Evolutionary conservation across 2,113 vertebrate genomes (phyloP).

Genomic region (Catharus fuscescens): DNA sequence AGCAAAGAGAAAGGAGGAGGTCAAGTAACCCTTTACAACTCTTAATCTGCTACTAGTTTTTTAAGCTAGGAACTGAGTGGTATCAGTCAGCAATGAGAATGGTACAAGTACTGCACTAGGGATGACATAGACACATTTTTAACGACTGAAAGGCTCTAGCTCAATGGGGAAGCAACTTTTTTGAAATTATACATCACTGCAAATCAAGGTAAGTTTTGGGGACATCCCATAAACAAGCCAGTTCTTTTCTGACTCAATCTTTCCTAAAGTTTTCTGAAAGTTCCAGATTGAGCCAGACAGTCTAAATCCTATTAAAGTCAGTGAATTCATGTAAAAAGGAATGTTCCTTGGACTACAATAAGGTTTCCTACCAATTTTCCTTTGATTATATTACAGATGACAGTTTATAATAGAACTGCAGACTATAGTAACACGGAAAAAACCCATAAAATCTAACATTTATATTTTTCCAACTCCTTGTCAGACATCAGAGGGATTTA

Average conservation of each 20-base stretch:
- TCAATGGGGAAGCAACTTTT: background rate
- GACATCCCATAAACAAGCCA: background rate
- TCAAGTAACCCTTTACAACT: background rate
- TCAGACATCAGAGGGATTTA: constrained; percentile 72
- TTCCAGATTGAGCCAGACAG: constrained; percentile 15
- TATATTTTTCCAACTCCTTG: constrained; percentile 72
- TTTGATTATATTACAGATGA: constrained; percentile 73
- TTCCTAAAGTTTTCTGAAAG: constrained; percentile 30
- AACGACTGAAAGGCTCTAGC: background rate
- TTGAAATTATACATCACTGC: background rate
- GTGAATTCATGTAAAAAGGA: constrained; percentile 62
- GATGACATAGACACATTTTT: background rate
- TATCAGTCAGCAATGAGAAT: background rate
- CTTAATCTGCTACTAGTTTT: background rate
- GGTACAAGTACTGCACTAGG: background rate
- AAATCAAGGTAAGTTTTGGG: background rate
- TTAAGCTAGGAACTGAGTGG: background rate
- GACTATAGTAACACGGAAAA: constrained; percentile 66
- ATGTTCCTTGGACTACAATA: constrained; percentile 63
- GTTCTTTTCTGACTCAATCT: background rate
- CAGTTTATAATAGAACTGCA: constrained; percentile 71
- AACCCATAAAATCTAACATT: constrained; percentile 66
- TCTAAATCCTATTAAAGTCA: constrained; percentile 46
- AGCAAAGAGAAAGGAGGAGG: background rate
- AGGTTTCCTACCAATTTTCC: constrained; percentile 68